Evolutionary conservation across 2,113 vertebrate genomes (phyloP).

Genomic region (Nematolebias whitei): DNA sequence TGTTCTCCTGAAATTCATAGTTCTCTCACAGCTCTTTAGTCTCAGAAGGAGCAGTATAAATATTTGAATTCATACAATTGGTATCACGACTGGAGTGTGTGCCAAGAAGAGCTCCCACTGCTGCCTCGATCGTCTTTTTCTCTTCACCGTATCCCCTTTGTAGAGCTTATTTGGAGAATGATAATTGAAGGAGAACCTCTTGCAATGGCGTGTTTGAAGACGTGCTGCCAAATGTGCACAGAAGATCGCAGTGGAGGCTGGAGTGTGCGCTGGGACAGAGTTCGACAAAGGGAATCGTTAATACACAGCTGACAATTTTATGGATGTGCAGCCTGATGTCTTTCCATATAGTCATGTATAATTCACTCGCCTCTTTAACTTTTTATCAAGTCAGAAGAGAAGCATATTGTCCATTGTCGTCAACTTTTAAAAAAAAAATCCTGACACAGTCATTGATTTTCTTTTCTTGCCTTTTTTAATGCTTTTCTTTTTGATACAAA

Average conservation of each 20-base stretch:
- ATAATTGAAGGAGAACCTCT: slow-evolving; percentile 38
- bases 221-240: slow-evolving; percentile 16
- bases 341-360: slow-evolving; percentile 72
- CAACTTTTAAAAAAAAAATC: slow-evolving; percentile 31
- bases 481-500: slow-evolving; percentile 1
- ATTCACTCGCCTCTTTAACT: slow-evolving; percentile 68
- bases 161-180: slow-evolving; percentile 48
- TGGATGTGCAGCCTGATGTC: slow-evolving; percentile 71
- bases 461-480: neutral
- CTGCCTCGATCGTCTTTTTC: slow-evolving; percentile 3
- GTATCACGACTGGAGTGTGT: slow-evolving; percentile 23
- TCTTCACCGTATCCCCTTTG: slow-evolving; percentile 17
- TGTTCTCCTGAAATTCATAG: slow-evolving; percentile 11
- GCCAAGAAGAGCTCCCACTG: slow-evolving; percentile 15
- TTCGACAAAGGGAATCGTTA: slow-evolving; percentile 74
- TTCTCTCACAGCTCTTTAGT: slow-evolving; percentile 13
- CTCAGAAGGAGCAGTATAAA: slow-evolving; percentile 41
- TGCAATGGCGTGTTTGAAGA: slow-evolving; percentile 47
- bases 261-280: slow-evolving; percentile 41
- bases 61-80: slow-evolving; percentile 52
- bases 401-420: slow-evolving; percentile 61
- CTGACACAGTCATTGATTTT: slow-evolving; percentile 14
- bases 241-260: slow-evolving; percentile 29
- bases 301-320: slow-evolving; percentile 70
- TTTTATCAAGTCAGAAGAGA: slow-evolving; percentile 66